These are phyloP conservation scores for Drosophila parthenogenetica DNA, from an alignment of 2,888 invertebrate genomes.

Conservation along the genomic window DNA sequence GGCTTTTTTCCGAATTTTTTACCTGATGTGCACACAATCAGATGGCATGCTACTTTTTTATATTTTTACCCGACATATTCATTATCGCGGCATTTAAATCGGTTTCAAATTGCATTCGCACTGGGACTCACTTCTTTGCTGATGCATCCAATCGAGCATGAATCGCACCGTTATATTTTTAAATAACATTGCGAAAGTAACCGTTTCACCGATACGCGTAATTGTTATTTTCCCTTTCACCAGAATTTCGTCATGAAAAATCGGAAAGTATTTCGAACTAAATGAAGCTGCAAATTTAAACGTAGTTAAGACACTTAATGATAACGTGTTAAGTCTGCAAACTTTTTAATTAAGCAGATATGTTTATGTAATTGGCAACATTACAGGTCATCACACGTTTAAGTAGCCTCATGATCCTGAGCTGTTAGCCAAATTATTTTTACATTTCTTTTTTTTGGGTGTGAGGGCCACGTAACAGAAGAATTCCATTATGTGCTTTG, in stretches of 20 bases:
- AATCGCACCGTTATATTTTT: constrained; percentile 71
- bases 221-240: constrained; percentile 5
- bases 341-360: no score
- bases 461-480: constrained; percentile 30
- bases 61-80: constrained; percentile 49
- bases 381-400: background rate
- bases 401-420: background rate
- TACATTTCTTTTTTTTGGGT: background rate
- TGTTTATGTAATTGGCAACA: background rate
- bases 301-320: no score
- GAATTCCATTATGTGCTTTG: constrained; percentile 50
- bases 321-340: no score
- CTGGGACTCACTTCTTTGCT: constrained; percentile 20
- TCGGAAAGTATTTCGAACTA: constrained; percentile 36
- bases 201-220: constrained; percentile 37
- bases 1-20: constrained; percentile 37
- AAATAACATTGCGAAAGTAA: constrained; percentile 55
- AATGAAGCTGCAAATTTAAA: constrained; percentile 54
- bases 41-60: constrained; percentile 63
- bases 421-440: background rate
- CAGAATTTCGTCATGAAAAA: constrained; percentile 47
- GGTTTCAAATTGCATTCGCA: constrained; percentile 56
- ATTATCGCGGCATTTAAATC: constrained; percentile 42
- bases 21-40: constrained; percentile 26
- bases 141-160: constrained; percentile 69